Conservation (phyloP, 2,888 invertebrate species). For the Acleris literana region DNA sequence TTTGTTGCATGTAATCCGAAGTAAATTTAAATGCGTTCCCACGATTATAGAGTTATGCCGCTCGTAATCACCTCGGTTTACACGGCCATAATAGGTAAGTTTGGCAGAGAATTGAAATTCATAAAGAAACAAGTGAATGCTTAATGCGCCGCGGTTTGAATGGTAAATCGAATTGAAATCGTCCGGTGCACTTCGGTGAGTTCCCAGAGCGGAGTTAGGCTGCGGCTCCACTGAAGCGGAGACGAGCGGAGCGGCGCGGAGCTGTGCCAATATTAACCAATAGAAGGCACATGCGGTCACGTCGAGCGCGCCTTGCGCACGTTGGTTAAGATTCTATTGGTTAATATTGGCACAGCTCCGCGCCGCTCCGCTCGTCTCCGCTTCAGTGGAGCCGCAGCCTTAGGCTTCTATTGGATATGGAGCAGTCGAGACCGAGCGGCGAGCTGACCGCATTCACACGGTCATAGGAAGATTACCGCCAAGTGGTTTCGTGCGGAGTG, state of each 20-base stretch:
- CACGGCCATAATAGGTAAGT: constrained; percentile 20
- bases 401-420: constrained; percentile 69
- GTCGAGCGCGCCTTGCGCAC: no score
- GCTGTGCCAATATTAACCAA: no score
- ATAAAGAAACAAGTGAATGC: constrained; percentile 35
- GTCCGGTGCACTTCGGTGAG: constrained; percentile 40
- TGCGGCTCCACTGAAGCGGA: no score
- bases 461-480: constrained; percentile 66
- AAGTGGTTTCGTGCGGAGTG: constrained; percentile 67
- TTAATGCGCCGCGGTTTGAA: constrained; percentile 27
- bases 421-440: constrained; percentile 52
- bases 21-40: constrained; percentile 34
- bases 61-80: constrained; percentile 26
- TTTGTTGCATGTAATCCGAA: constrained; percentile 31
- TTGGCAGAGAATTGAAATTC: constrained; percentile 33
- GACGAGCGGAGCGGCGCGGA: no score
- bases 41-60: constrained; percentile 31
- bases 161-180: constrained; percentile 35
- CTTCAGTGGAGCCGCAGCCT: no score
- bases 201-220: constrained; percentile 62
- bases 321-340: no score
- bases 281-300: no score
- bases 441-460: constrained; percentile 79
- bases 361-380: no score
- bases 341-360: no score